Evolutionary conservation across 2,888 invertebrate species (phyloP).

Genomic region (Melanostoma scalare): DNA sequence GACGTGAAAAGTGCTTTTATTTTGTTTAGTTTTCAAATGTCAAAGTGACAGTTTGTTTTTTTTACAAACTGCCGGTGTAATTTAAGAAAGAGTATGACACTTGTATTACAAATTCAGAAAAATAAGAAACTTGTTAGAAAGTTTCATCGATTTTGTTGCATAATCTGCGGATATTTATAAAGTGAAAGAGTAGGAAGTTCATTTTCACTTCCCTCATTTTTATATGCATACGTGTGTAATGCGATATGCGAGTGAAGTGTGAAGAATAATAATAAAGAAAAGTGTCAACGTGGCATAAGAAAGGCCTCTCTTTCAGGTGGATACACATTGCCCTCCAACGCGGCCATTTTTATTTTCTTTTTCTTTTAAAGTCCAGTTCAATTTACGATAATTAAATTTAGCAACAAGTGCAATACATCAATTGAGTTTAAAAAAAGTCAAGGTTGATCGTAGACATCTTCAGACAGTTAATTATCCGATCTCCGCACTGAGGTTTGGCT

Average conservation of each 20-base stretch:
- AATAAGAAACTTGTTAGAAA: constrained; percentile 64
- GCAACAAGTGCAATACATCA: constrained; percentile 57
- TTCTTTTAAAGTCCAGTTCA: constrained; percentile 44
- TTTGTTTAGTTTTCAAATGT: constrained; percentile 19
- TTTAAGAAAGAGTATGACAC: constrained; percentile 18
- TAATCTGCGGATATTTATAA: constrained; percentile 53
- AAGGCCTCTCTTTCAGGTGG: constrained; percentile 33
- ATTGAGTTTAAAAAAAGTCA: constrained; percentile 52
- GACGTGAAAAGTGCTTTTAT: constrained; percentile 49
- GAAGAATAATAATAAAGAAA: not conserved
- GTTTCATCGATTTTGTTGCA: constrained; percentile 52
- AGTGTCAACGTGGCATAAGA: constrained; percentile 55
- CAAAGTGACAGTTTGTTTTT: constrained; percentile 39
- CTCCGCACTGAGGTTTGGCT: constrained; percentile 23
- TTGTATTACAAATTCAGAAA: constrained; percentile 1
- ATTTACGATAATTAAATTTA: constrained; percentile 28
- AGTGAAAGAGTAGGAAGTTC: constrained; percentile 62
- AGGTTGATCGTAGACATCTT: constrained; percentile 66
- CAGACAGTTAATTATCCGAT: constrained; percentile 34
- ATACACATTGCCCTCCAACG: constrained; percentile 23
- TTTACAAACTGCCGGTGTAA: constrained; percentile 16
- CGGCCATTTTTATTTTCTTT: not conserved
- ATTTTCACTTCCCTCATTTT: constrained; percentile 43
- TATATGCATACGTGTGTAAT: not conserved
- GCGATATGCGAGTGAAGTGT: constrained; percentile 36